Percentiles rank a stretch among this genome's conserved stretches.
Conservation (phyloP, 2,888 invertebrate species). For the Coecobrya sp. region DNA sequence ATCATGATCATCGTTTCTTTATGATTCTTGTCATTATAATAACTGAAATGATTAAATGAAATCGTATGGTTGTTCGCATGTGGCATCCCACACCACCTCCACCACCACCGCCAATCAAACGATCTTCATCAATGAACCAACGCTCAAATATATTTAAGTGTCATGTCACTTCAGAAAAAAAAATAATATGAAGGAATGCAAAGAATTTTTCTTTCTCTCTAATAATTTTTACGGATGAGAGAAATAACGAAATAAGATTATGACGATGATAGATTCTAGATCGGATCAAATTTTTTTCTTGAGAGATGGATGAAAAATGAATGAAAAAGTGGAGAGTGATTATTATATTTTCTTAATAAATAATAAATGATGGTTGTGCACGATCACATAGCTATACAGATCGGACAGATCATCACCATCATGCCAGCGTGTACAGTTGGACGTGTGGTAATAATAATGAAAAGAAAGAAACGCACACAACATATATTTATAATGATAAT, state of each 20-base stretch:
- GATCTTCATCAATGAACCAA: slow-evolving; percentile 50
- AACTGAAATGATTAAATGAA: slow-evolving; percentile 79
- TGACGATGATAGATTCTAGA: slow-evolving; percentile 79
- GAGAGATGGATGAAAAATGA: slow-evolving; percentile 74
- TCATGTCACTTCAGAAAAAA: slow-evolving; percentile 51
- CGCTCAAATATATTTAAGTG: slow-evolving; percentile 17
- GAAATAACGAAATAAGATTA: slow-evolving; percentile 45
- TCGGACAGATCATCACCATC: slow-evolving; percentile 19
- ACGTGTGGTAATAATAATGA: slow-evolving; percentile 56
- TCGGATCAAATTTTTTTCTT: slow-evolving; percentile 77
- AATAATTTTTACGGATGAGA: slow-evolving; percentile 65
- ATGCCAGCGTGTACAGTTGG: background rate
- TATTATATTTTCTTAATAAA: slow-evolving; percentile 73
- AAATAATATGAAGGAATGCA: slow-evolving; percentile 61
- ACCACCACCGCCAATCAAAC: slow-evolving; percentile 26
- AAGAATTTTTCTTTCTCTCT: slow-evolving; percentile 68
- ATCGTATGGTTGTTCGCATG: slow-evolving; percentile 36
- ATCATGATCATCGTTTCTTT: slow-evolving; percentile 53
- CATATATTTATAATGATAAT: slow-evolving; percentile 59
- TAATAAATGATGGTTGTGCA: slow-evolving; percentile 67
- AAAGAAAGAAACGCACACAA: slow-evolving; percentile 15
- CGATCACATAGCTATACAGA: slow-evolving; percentile 47
- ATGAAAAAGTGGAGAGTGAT: slow-evolving; percentile 75
- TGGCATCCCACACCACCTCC: background rate
- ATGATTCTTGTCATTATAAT: slow-evolving; percentile 77